phyloP scores from a whole-genome alignment of 2,888 invertebrate genomes.

The Sicus ferrugineus region DNA sequence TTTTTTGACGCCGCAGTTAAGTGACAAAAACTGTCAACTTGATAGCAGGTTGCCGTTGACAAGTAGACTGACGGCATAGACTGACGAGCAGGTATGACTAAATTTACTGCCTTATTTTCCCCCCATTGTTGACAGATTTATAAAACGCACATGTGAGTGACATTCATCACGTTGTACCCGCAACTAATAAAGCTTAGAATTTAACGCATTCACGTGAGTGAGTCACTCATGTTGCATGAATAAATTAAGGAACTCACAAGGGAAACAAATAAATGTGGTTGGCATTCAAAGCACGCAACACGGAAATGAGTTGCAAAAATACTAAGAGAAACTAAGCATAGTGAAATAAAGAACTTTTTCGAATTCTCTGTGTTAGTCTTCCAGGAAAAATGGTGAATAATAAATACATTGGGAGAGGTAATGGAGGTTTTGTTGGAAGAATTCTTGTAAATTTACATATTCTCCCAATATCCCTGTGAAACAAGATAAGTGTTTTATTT shows the following conservation, averaged over 20 bases:
- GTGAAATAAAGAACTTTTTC: not conserved
- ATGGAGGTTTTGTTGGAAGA: not conserved
- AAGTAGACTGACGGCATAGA: not conserved
- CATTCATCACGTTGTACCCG: not conserved
- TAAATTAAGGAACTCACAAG: not conserved
- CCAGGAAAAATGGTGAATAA: not conserved
- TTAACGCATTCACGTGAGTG: not conserved
- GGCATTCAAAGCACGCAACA: not conserved
- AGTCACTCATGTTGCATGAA: not conserved
- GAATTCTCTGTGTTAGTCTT: not conserved
- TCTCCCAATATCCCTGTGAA: too few species aligned
- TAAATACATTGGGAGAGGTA: too few species aligned
- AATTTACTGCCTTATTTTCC: not conserved
- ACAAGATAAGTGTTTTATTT: too few species aligned
- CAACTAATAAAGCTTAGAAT: not conserved
- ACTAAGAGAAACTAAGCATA: not conserved
- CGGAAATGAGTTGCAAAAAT: not conserved
- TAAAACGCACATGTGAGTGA: constrained; percentile 5
- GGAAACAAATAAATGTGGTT: not conserved
- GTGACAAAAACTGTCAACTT: not conserved
- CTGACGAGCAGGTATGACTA: too few species aligned
- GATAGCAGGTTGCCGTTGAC: not conserved
- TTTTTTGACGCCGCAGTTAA: too few species aligned
- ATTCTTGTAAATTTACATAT: too few species aligned
- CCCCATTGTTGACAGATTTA: not conserved